Base-by-base conservation (phyloP, 2,797 vertebrate species). In the Ctenosaura bakeri region DNA sequence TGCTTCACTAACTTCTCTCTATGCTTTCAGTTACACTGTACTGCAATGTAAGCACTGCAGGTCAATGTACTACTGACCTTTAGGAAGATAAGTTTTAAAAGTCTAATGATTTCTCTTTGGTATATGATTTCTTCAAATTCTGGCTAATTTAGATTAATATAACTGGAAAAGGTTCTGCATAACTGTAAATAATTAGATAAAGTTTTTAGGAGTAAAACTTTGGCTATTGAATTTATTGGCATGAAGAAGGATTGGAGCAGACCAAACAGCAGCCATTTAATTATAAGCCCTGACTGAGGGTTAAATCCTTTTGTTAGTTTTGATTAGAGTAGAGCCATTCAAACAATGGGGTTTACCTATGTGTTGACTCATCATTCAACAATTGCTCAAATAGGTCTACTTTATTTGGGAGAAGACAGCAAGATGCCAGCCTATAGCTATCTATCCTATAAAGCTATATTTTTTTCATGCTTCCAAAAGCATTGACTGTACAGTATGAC, bases 141-240 rank as follows among this genome's bases (percentile, higher is more conserved):
- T 77, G 46, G 35, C 32, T 20, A 59, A 90, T 90, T 62, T 29
- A 81, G n/a, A 82, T 82, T 56, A 46, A 56, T 82, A 32, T 73
- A n/a, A 26, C 24, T 71, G 13, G 35, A 42, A 38, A 64, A 76
- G 18, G 35, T 85, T 32, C 50, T 59, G 35, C 62, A 80, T 20
- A 54, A n/a, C 3, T 90, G 89, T 89, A 91, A 89, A 92, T 95
- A 89, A 95, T 90, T 95, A 93, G 92, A 92, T 94, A 83, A 88
- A 85, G 90, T 85, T 83, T 56, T 87, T 92, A 95, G 88, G 93
- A 91, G 20, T 78, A 24, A 95, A 95, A 93, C 92, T 90, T 91
- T 94, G 85, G 90, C 91, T 83, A 83, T 92, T 95, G 92, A 95
- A 95, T 95, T 95, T 91, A 94, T 94, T 94, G 92, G 94, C 94